Evolutionary conservation across 2,888 invertebrate genomes (phyloP), one percentile per base, ranked within the genome.

Genomic region (Creontiades dilutus): DNA sequence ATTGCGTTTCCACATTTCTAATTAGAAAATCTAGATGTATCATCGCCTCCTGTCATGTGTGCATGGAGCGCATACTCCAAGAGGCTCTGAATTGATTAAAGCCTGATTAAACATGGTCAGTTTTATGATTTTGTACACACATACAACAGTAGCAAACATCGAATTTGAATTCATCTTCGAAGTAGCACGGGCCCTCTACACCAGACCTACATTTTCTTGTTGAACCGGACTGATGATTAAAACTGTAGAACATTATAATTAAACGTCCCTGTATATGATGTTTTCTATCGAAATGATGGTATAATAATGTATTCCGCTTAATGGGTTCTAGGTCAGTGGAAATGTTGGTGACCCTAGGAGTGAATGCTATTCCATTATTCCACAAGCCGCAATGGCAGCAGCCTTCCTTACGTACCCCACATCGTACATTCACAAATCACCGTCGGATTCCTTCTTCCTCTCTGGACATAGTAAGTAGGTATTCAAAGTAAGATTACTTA

Each of bases 351-450:
- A 85, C 19, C 68, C 89, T 5, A 55, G 89, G 46, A 68, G 68
- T 52, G 92, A 92, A 47, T 92, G 92, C 80, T 92, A 92, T 86
- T 91, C 92, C 7, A 91, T 92, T 81, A 90, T 92, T 37, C 92
- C 92, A 13, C 90, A 92, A 87, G 91, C 92, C 9, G 92, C 92
- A 47, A 92, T 92, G 86, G 92, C 92, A 4, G 92, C 92, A 0
- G 92, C 92, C 47, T 92, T 92, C 91, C 91, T 93, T 47, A 92
- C 92, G 48, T 92, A 92, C 91, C 92, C 92, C 92, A 90, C 90
- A 94, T 91, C 95, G 95, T 92, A 93, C 90, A 92, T 93, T 13
- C 93, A 93, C 90, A 92, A 93, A 91, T 91, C 92, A 47, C 88
- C 91, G 48, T 81, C 92, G 16, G 76, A 92, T 90, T 92, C 92